Conservation (phyloP, 1,140 invertebrate genomes). For the Archivesica marissinica region DNA sequence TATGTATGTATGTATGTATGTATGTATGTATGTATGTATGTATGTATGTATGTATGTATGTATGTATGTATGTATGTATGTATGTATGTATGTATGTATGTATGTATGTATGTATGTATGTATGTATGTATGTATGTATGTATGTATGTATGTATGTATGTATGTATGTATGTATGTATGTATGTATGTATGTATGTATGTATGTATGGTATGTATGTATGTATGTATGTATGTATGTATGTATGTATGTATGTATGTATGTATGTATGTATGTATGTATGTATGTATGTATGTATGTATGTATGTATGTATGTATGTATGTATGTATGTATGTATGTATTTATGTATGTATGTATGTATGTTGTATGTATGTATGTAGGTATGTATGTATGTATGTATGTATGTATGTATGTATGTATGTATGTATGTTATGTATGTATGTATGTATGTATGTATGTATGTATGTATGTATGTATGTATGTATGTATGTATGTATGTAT, state of each 20-base stretch:
- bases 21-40: slow-evolving; percentile 61
- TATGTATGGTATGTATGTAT: slow-evolving; percentile 65
- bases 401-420: slow-evolving; percentile 63
- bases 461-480: no score
- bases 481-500: no score
- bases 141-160: slow-evolving; percentile 69
- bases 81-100: slow-evolving; percentile 64
- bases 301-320: slow-evolving; percentile 67
- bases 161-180: slow-evolving; percentile 66
- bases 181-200: slow-evolving; percentile 65
- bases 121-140: slow-evolving; percentile 70
- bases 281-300: slow-evolving; percentile 68
- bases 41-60: slow-evolving; percentile 34
- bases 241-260: slow-evolving; percentile 33
- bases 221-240: slow-evolving; percentile 44
- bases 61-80: slow-evolving; percentile 17
- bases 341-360: slow-evolving; percentile 66
- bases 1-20: slow-evolving; percentile 69
- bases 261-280: slow-evolving; percentile 55
- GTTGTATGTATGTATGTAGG: slow-evolving; percentile 67
- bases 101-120: slow-evolving; percentile 75
- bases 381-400: slow-evolving; percentile 65
- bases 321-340: slow-evolving; percentile 67
- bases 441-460: no score
- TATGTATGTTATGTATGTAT: slow-evolving; percentile 55